Evolutionary conservation across 2,888 invertebrate species (phyloP), one percentile per base, ranked within the genome.

Genomic region (Patella depressa): DNA sequence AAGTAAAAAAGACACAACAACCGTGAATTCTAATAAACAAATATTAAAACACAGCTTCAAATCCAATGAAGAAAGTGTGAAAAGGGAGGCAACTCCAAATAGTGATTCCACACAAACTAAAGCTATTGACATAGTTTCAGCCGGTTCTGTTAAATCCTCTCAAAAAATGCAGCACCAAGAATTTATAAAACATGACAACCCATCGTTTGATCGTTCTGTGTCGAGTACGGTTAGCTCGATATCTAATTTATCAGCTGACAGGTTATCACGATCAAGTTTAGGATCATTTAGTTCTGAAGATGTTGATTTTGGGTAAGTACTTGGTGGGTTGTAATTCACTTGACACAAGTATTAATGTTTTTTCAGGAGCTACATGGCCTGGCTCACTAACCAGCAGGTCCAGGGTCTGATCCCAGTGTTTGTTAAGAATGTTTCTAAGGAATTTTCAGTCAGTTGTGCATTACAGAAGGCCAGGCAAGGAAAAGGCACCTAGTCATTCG

Each of bases 271-370:
- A 55, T 80, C 80, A 17, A 78, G 80, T 75, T 73, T 69, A 1
- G 80, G 78, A 17, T 87, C 87, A 59, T 81, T 87, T 71, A 85
- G 85, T 59, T 87, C 87, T 65, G 83, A 83, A 53, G 87, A 87
- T 72, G 84, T 85, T 80, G 86, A 87, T 75, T 71, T 84, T 45
- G 84, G 85, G 87, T 86, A 79, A 73, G 71, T 74, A 54, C 74
- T 15, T 24, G 19, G n/a, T 17, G 11, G 24, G 17, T 71, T 71
- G 9, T 65, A 9, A 9, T 65, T 9, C 7, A 7, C 19, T n/a
- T 65, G 17, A 65, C 12, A 9, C n/a, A 65, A 12, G 0, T 65
- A 9, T 19, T 19, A 12, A 65, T 65, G 7, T 7, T 19, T 19
- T 19, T 9, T 65, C n/a, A 19, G 7, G 7, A 65, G 71, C 17